These are phyloP conservation scores for Lagopus muta DNA, from an alignment of 2,113 vertebrate genomes.

Conservation along the genomic window DNA sequence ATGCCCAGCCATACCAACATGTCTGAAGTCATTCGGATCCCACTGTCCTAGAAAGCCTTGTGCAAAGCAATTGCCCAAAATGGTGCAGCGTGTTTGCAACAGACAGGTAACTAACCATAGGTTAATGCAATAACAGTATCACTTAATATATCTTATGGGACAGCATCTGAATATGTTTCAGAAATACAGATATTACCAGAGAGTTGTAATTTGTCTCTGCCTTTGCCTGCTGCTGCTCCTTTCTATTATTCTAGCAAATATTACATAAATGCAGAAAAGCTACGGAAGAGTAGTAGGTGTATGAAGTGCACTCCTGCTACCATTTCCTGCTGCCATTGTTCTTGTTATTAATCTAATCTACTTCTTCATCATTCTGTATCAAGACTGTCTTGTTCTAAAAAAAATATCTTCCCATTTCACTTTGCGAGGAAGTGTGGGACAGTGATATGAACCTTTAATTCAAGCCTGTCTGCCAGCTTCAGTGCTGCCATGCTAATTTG, in stretches of 20 bases:
- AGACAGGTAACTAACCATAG: background rate
- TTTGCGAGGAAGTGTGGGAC: background rate
- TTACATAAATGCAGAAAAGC: slow-evolving; percentile 19
- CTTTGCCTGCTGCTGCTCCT: slow-evolving; percentile 26
- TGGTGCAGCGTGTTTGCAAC: background rate
- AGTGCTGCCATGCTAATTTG: background rate
- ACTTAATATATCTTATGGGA: background rate
- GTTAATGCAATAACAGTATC: background rate
- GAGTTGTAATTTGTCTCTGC: background rate
- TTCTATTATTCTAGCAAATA: slow-evolving; percentile 33
- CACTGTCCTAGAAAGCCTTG: background rate
- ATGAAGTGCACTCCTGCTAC: background rate
- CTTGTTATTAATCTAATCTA: slow-evolving; percentile 13
- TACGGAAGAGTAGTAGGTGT: background rate
- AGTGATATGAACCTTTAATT: slow-evolving; percentile 1
- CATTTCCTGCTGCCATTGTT: background rate
- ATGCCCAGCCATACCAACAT: fast-evolving
- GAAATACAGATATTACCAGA: background rate
- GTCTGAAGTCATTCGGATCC: background rate
- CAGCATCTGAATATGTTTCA: background rate
- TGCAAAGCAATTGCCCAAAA: background rate
- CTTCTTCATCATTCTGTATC: slow-evolving; percentile 9
- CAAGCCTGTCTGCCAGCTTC: background rate
- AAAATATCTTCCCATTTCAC: slow-evolving; percentile 1
- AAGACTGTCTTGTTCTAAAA: background rate